phyloP scores from a whole-genome alignment of 2,888 invertebrate species.

The Pandemis heparana region DNA sequence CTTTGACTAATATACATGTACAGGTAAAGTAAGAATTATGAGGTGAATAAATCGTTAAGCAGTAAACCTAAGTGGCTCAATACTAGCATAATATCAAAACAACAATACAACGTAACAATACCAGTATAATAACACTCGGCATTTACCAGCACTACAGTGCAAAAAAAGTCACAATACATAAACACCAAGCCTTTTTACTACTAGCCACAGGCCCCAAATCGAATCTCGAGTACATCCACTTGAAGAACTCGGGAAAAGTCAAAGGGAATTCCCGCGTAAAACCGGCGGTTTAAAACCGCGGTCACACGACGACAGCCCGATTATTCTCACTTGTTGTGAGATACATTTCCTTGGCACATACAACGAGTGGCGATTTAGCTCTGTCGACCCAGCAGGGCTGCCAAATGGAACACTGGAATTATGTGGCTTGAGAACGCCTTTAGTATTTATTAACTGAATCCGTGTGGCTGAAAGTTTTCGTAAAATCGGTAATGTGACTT shows the following conservation, averaged over 20 bases:
- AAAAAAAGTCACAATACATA: background rate
- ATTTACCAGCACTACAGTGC: no score
- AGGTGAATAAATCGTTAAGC: no score
- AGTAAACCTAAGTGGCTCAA: no score
- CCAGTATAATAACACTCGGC: no score
- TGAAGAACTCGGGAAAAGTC: slow-evolving; percentile 15
- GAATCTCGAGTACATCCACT: slow-evolving; percentile 34
- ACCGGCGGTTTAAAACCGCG: slow-evolving; percentile 67
- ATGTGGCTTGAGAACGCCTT: background rate
- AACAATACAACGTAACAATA: no score
- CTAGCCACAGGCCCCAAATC: slow-evolving; percentile 17
- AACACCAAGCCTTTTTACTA: background rate
- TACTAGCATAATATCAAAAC: no score
- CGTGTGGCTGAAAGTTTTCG: background rate
- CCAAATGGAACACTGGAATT: slow-evolving; percentile 8
- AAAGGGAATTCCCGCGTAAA: slow-evolving; percentile 44
- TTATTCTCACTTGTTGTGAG: slow-evolving; percentile 81
- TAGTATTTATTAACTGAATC: background rate
- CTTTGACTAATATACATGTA: no score
- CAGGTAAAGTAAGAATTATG: no score
- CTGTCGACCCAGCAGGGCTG: slow-evolving; percentile 62
- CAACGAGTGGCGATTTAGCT: slow-evolving; percentile 80
- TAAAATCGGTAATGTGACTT: no score
- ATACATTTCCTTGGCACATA: slow-evolving; percentile 81
- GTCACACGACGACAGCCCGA: slow-evolving; percentile 70